Evolutionary conservation across 2,113 vertebrate species (phyloP).

Genomic region (Hymenochirus boettgeri): DNA sequence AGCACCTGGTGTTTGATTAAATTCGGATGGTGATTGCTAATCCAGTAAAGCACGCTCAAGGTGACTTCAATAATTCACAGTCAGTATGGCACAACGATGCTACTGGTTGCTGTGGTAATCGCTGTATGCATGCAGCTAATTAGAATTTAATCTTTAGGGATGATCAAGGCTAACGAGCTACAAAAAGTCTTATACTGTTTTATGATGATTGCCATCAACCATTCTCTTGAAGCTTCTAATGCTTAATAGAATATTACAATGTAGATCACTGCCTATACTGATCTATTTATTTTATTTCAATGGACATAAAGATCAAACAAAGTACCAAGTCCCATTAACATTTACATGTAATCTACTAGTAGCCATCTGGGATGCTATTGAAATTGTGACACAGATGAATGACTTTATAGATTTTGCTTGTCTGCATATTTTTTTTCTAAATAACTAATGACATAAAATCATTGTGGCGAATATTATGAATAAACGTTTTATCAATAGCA

Average conservation of each 20-base stretch:
- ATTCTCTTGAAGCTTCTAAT: conserved; percentile 13
- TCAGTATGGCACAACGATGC: conserved; percentile 41
- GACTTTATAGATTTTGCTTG: not conserved
- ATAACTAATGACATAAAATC: not conserved
- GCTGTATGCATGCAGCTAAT: conserved; percentile 42
- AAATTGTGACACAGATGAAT: not conserved
- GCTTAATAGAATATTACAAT: conserved; percentile 5
- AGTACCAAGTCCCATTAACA: not conserved
- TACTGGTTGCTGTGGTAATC: conserved; percentile 41
- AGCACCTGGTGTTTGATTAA: conserved; percentile 44
- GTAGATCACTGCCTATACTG: conserved; percentile 7
- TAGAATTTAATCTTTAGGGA: conserved; percentile 42
- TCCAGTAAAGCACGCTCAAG: conserved; percentile 41
- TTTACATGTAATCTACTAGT: not conserved
- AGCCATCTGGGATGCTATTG: not conserved
- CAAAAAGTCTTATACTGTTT: conserved; percentile 28
- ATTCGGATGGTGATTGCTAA: conserved; percentile 43
- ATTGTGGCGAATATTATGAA: not conserved
- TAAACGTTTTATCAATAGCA: not conserved
- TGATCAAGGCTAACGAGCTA: conserved; percentile 42
- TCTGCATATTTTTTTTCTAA: not conserved
- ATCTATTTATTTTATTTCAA: conserved; percentile 4
- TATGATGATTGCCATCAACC: conserved; percentile 30
- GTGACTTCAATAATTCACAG: conserved; percentile 44
- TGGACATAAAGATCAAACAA: conserved; percentile 2